Percentiles rank a stretch among this genome's conserved stretches.
Evolutionary conservation across 2,888 invertebrate species (phyloP).

Genomic region (Apamea monoglypha): DNA sequence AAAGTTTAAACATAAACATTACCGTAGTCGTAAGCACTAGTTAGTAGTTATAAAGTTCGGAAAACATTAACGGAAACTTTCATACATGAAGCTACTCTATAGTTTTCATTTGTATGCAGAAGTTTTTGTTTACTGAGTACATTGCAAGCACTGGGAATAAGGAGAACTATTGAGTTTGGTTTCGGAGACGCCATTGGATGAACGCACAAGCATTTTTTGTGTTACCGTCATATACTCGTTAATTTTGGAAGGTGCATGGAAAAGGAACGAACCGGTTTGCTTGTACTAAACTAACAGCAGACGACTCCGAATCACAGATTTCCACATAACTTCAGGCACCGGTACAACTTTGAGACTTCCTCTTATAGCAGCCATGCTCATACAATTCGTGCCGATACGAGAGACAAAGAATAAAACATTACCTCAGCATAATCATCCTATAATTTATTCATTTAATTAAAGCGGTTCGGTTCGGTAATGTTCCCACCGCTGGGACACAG

Average conservation of each 20-base stretch:
- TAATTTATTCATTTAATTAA: no score
- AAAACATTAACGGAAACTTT: conserved; percentile 40
- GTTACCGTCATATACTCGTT: not conserved
- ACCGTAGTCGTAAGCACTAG: conserved; percentile 12
- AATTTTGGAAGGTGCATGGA: no score
- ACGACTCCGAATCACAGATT: no score
- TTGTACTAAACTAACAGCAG: no score
- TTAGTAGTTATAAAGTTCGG: conserved; percentile 29
- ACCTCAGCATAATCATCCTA: not conserved
- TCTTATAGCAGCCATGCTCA: not conserved
- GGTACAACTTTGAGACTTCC: not conserved
- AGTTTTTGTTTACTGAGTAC: conserved; percentile 26
- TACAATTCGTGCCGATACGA: not conserved
- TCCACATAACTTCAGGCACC: not conserved
- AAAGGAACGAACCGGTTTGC: not conserved
- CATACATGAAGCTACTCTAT: conserved; percentile 38
- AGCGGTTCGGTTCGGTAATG: no score
- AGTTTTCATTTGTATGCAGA: conserved; percentile 43
- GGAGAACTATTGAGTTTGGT: conserved; percentile 9
- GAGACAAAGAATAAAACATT: not conserved
- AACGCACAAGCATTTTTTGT: not conserved
- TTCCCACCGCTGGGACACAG: no score
- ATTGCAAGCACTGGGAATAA: conserved; percentile 1
- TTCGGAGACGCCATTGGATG: not conserved
- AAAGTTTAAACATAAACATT: conserved; percentile 52